Conservation (phyloP, 2,888 invertebrate genomes). For the Synanthedon vespiformis region DNA sequence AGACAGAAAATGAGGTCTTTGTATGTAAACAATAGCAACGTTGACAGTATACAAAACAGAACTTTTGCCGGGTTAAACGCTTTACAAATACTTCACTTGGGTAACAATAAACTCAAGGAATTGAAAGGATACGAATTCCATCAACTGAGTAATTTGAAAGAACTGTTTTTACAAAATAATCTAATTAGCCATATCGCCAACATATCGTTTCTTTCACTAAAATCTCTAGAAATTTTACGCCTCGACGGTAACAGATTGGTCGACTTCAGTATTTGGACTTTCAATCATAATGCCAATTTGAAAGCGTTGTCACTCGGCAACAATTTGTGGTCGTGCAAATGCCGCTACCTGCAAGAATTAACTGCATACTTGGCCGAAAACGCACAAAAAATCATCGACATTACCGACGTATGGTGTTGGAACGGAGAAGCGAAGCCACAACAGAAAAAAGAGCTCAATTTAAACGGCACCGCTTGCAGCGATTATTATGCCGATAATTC, state of each 20-base stretch:
- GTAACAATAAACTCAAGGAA: conserved; percentile 84
- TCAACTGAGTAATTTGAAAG: conserved; percentile 80
- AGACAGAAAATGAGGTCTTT: conserved; percentile 89
- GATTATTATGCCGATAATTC: conserved; percentile 87
- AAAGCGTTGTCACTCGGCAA: conserved; percentile 83
- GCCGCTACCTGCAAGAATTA: conserved; percentile 87
- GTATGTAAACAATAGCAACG: conserved; percentile 86
- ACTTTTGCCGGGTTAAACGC: conserved; percentile 89
- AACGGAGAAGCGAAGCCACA: conserved; percentile 80
- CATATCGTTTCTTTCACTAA: conserved; percentile 81
- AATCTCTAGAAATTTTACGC: conserved; percentile 82
- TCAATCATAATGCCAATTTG: conserved; percentile 76
- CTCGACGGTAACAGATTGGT: conserved; percentile 88
- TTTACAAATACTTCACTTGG: conserved; percentile 84
- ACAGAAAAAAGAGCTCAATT: conserved; percentile 82
- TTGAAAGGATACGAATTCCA: conserved; percentile 89
- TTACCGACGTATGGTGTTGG: conserved; percentile 84
- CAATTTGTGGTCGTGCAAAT: conserved; percentile 92
- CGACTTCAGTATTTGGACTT: conserved; percentile 83
- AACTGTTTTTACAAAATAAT: conserved; percentile 89
- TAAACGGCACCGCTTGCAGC: conserved; percentile 88
- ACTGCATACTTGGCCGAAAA: conserved; percentile 87
- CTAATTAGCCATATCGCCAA: conserved; percentile 83
- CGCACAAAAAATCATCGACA: conserved; percentile 82
- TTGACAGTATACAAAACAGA: conserved; percentile 87